A percentile compares a stretch with the other conserved stretches of the same genome.
Conservation (phyloP, 2,113 vertebrate species). For the Barbus barbus region DNA sequence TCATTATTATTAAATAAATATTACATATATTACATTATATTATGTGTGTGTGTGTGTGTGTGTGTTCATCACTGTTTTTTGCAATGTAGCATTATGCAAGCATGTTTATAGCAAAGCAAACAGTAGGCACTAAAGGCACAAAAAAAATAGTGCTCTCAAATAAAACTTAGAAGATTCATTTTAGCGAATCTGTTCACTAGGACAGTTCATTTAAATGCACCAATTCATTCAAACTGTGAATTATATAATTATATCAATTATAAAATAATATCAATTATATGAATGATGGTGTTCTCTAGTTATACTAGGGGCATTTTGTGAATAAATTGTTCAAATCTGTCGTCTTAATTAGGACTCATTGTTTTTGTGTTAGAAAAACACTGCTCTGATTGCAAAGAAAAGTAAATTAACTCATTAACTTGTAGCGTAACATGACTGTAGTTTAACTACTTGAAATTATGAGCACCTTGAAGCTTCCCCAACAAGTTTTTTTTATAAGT, state of each 20-base stretch:
- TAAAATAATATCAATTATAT: background rate
- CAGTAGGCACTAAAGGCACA: background rate
- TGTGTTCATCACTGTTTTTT: too few species aligned
- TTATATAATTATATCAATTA: background rate
- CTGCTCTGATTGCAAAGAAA: background rate
- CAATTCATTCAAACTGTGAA: background rate
- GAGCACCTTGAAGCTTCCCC: background rate
- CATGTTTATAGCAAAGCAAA: background rate
- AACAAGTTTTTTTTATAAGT: constrained; percentile 1
- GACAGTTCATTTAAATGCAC: background rate
- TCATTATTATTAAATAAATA: too few species aligned
- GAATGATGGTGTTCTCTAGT: background rate
- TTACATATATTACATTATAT: too few species aligned
- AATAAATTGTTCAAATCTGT: background rate
- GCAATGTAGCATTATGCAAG: too few species aligned
- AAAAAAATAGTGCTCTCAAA: too few species aligned
- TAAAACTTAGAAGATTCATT: background rate
- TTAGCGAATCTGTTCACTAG: background rate
- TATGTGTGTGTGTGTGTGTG: too few species aligned
- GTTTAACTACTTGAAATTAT: constrained; percentile 13
- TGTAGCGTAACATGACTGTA: background rate
- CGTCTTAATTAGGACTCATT: background rate
- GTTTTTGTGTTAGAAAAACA: background rate
- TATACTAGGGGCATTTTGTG: background rate
- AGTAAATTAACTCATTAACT: background rate